phyloP scores from a whole-genome alignment of 2,113 vertebrate species.

The Emydocephalus ijimae region DNA sequence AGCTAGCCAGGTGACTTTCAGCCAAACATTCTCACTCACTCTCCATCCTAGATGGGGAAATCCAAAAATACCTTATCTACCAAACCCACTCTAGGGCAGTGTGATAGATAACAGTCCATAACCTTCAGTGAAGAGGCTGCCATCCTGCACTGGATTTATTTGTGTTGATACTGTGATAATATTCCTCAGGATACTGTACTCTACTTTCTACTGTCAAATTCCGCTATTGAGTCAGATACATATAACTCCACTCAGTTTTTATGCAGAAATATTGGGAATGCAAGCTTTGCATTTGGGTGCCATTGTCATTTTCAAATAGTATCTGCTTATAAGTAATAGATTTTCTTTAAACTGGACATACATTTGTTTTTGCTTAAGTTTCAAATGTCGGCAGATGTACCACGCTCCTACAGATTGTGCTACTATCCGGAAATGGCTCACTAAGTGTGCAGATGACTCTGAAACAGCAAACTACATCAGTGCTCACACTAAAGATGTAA shows the following conservation, averaged over 20 bases:
- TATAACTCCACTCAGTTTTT: not conserved
- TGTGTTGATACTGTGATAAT: not conserved
- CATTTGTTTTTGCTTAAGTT: constrained; percentile 72
- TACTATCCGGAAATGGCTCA: constrained; percentile 98
- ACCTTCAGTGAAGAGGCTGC: not conserved
- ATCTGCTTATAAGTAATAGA: not conserved
- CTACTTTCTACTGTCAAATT: not conserved
- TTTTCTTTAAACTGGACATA: constrained; percentile 23
- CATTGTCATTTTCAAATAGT: not conserved
- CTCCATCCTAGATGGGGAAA: not conserved
- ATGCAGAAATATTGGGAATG: not conserved
- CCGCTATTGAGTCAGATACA: not conserved
- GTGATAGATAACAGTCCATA: not conserved
- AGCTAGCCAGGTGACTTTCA: not conserved
- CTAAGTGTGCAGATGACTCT: constrained; percentile 98
- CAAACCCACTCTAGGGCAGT: not conserved
- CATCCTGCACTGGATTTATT: not conserved
- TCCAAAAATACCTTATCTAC: not conserved
- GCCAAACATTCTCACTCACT: not conserved
- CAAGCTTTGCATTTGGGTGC: not conserved
- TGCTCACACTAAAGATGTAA: constrained; percentile 99
- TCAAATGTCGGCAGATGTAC: constrained; percentile 99
- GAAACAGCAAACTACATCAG: constrained; percentile 99
- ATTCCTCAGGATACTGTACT: not conserved
- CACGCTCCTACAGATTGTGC: constrained; percentile 98